phyloP scores from a whole-genome alignment of 2,797 vertebrate species.

The Pygocentrus nattereri region DNA sequence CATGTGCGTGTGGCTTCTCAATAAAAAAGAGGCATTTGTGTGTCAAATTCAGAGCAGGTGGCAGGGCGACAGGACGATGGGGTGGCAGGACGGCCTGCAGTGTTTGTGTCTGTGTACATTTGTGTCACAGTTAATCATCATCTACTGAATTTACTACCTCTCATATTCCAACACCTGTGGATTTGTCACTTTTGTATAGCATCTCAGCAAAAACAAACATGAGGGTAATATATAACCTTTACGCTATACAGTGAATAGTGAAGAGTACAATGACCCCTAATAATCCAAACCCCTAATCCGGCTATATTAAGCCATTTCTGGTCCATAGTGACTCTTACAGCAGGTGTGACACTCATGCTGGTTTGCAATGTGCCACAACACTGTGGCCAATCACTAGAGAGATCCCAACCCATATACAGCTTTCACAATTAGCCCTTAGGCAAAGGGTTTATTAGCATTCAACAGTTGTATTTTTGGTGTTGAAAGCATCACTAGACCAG shows the following conservation, averaged over 20 bases:
- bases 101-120: slow-evolving; percentile 33
- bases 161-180: slow-evolving; percentile 49
- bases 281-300: not conserved
- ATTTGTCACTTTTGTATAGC: slow-evolving; percentile 9
- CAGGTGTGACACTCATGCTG: slow-evolving; percentile 22
- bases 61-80: slow-evolving; percentile 38
- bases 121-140: slow-evolving; percentile 31
- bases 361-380: slow-evolving; percentile 43
- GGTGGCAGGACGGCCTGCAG: slow-evolving; percentile 38
- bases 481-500: not conserved
- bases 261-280: not conserved
- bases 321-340: slow-evolving; percentile 26
- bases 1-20: slow-evolving; percentile 17
- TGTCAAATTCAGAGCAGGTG: slow-evolving; percentile 57
- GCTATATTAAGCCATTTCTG: slow-evolving; percentile 26
- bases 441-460: not conserved
- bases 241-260: not conserved
- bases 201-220: slow-evolving; percentile 1
- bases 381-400: slow-evolving; percentile 29
- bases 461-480: not conserved
- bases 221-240: not conserved
- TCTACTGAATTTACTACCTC: slow-evolving; percentile 14
- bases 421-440: not conserved
- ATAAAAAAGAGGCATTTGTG: slow-evolving; percentile 37
- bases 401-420: not conserved